Evolutionary conservation across 2,888 invertebrate species (phyloP).

Genomic region (Nomada hirtipes): DNA sequence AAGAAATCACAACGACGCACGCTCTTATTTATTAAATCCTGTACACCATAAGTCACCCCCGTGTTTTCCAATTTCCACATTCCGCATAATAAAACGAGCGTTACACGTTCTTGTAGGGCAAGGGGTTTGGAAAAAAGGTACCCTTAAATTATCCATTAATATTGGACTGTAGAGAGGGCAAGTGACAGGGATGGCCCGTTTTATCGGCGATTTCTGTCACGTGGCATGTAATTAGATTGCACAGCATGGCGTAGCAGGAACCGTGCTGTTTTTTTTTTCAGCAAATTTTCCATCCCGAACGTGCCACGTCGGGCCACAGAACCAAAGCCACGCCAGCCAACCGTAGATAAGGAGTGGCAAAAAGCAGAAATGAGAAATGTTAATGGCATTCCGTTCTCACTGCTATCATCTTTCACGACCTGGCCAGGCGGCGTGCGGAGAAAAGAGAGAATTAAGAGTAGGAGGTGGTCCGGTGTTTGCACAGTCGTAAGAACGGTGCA

Average conservation of each 20-base stretch:
- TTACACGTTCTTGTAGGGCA: too few species aligned
- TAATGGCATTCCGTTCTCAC: slow-evolving; percentile 75
- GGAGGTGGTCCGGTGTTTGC: slow-evolving; percentile 58
- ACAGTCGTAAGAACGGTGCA: slow-evolving; percentile 55
- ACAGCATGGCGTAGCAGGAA: background rate
- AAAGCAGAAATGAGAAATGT: slow-evolving; percentile 75
- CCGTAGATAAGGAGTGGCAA: slow-evolving; percentile 70
- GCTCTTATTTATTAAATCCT: too few species aligned
- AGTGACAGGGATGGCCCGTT: background rate
- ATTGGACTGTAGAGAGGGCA: background rate
- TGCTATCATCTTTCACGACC: slow-evolving; percentile 72
- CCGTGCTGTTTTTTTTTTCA: slow-evolving; percentile 29
- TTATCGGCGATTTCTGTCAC: slow-evolving; percentile 37
- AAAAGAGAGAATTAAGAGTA: background rate
- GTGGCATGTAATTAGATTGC: slow-evolving; percentile 51
- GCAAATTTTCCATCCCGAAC: slow-evolving; percentile 62
- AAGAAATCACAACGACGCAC: too few species aligned
- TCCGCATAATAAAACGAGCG: too few species aligned
- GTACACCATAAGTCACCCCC: too few species aligned
- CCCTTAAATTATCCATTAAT: background rate
- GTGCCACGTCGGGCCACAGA: slow-evolving; percentile 40
- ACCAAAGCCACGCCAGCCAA: slow-evolving; percentile 52
- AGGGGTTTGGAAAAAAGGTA: background rate
- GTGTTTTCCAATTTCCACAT: too few species aligned
- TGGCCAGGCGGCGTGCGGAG: slow-evolving; percentile 20